Evolutionary conservation across 2,888 invertebrate genomes (phyloP), one percentile per base, ranked within the genome.

Genomic region (Drosophila bunnanda): DNA sequence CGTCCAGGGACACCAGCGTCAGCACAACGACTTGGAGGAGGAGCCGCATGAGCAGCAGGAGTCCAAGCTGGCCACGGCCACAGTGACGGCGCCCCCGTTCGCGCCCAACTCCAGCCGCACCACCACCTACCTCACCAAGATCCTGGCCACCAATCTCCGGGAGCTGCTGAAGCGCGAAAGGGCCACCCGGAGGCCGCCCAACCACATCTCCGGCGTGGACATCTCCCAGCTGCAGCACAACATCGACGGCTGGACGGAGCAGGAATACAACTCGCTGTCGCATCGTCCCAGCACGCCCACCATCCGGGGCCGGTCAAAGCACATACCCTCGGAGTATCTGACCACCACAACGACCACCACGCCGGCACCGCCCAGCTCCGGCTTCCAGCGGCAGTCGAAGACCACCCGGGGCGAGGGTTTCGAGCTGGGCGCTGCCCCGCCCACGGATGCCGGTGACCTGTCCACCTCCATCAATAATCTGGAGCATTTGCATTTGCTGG

Each of bases 191-290:
- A 79, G 78, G 48, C 82, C 80, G 0, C 12, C 38, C 2, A 48
- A 34, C 1, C 48, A 52, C n/a, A 15, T 32, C 15, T 13, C 73
- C 6, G 88, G 86, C 1, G 80, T 96, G 81, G 96, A 97, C 88
- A 94, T 96, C 15, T 94, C 95, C 15, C 94, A 95, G 86, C 92
- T 97, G 39, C 97, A 97, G 89, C 96, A 96, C 79, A 96, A 96
- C 79, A 97, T 97, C 64, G 96, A 97, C 82, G 95, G 95, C 75
- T 97, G 97, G 97, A 97, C 97, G 0, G 95, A 95, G 81, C 95
- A 96, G 92, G 95, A 95, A 81, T 96, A 94, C 90, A 94, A 95
- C 0, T 93, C 93, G 75, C 80, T 92, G 17, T 92, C 93, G 2
- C 93, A 94, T 80, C 93, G 92, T 67, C 92, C 93, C 7, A 94